Evolutionary conservation across 2,113 vertebrate genomes (phyloP).

Genomic region (Felis catus): DNA sequence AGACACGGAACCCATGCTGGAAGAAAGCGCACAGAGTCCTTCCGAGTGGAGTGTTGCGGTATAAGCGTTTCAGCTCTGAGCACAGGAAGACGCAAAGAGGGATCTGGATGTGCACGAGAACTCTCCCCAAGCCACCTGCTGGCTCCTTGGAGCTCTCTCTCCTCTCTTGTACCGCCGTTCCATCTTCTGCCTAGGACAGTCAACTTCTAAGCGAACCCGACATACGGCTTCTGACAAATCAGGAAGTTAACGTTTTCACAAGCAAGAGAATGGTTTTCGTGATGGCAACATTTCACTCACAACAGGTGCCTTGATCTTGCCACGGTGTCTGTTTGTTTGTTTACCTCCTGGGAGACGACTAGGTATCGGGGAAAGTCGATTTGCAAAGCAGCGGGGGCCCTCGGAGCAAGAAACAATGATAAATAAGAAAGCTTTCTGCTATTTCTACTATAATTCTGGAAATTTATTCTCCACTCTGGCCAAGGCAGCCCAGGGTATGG

Average conservation of each 20-base stretch:
- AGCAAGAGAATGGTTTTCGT: background rate
- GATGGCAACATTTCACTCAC: background rate
- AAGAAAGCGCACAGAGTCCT: background rate
- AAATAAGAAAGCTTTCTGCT: background rate
- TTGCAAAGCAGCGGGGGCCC: background rate
- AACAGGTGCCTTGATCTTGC: background rate
- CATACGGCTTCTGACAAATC: background rate
- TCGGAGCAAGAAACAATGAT: background rate
- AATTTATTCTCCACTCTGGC: background rate
- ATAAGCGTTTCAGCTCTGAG: background rate
- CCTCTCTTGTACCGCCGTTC: background rate
- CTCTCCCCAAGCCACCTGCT: background rate
- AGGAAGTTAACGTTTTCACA: background rate
- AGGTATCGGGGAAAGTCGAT: background rate
- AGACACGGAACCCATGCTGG: background rate
- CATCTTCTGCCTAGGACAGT: background rate
- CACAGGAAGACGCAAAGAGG: fast-evolving
- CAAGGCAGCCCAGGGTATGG: background rate
- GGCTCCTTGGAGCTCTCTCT: background rate
- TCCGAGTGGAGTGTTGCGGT: background rate
- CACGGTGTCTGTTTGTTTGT: background rate
- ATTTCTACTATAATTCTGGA: background rate
- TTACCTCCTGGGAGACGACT: background rate
- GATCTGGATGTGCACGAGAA: background rate
- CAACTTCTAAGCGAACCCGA: background rate